phyloP scores from a whole-genome alignment of 1,140 invertebrate species.

The Bombyx mori region ASM3026992v2 NC_085118.1:5625001-5625500 shows the following conservation, averaged over 20 bases:
- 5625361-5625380: neutral
- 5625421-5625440: conserved; percentile 90
- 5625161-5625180: conserved; percentile 84
- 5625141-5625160: conserved; percentile 91
- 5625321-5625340: conserved; percentile 74
- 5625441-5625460: conserved; percentile 95
- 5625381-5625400: conserved; percentile 62
- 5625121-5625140: conserved; percentile 88
- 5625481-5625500: conserved; percentile 86
- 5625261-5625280: conserved; percentile 91
- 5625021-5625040: too few species aligned
- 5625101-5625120: conserved; percentile 80
- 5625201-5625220: conserved; percentile 88
- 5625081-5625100: neutral
- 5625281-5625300: conserved; percentile 89
- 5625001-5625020: too few species aligned
- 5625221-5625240: conserved; percentile 84
- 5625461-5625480: conserved; percentile 96
- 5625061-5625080: too few species aligned
- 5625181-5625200: conserved; percentile 76
- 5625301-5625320: conserved; percentile 95
- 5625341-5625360: neutral
- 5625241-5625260: conserved; percentile 90
- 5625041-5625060: too few species aligned
- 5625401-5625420: conserved; percentile 90